These are phyloP conservation scores for Stichodactyla helianthus DNA, from an alignment of 64 coral and sea anemone species.

Conservation along the genomic window DNA sequence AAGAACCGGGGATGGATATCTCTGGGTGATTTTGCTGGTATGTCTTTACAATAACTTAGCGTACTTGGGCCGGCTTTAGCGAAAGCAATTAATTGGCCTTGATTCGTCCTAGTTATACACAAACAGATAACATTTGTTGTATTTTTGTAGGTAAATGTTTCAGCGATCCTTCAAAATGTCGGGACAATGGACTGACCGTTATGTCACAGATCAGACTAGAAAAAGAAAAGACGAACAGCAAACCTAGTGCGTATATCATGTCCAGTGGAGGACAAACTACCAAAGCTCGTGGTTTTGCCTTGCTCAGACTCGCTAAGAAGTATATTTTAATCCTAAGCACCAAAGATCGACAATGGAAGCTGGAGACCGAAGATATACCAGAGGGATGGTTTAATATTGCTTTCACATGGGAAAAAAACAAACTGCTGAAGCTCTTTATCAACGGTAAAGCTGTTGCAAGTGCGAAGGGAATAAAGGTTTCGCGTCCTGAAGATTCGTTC, in stretches of 20 bases:
- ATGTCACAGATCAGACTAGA: conserved; percentile 55
- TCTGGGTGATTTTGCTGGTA: conserved; percentile 19
- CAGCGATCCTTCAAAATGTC: conserved; percentile 71
- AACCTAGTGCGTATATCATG: conserved; percentile 66
- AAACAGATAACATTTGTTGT: not conserved
- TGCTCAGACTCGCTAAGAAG: conserved; percentile 57
- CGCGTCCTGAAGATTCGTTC: conserved; percentile 40
- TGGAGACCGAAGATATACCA: conserved; percentile 29
- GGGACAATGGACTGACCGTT: conserved; percentile 57
- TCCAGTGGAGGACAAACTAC: conserved; percentile 89
- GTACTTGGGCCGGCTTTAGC: no score
- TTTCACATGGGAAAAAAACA: conserved; percentile 47
- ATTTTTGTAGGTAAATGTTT: conserved; percentile 71
- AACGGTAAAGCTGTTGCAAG: conserved; percentile 40
- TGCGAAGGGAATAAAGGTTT: conserved; percentile 1
- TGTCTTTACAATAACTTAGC: not conserved
- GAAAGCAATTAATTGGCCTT: no score
- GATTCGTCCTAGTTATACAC: not conserved
- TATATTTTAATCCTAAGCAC: conserved; percentile 84
- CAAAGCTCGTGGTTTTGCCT: conserved; percentile 77
- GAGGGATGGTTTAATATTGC: conserved; percentile 46
- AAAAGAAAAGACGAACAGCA: conserved; percentile 35
- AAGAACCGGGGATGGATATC: conserved; percentile 10
- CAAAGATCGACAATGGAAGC: conserved; percentile 52
- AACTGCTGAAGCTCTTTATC: conserved; percentile 39